Conservation (phyloP, 2,888 invertebrate genomes). For the Ypsolopha scabrella region DNA sequence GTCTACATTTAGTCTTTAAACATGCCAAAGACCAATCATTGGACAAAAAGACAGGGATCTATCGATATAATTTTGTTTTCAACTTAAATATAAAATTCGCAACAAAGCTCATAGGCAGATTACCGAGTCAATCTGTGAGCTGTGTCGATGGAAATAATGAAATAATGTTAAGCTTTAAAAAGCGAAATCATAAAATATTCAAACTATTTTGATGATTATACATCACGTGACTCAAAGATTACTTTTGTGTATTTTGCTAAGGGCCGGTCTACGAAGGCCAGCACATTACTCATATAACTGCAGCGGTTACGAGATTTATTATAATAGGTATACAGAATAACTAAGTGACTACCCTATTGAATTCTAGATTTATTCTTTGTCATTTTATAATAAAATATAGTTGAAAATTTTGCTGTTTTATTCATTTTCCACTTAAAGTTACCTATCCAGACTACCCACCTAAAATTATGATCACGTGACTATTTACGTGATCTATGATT, state of each 20-base stretch:
- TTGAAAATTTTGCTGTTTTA: conserved; percentile 44
- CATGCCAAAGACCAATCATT: conserved; percentile 66
- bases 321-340: conserved; percentile 49
- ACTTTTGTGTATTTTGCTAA: conserved; percentile 33
- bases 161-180: conserved; percentile 41
- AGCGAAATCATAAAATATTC: conserved; percentile 37
- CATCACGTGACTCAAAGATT: conserved; percentile 17
- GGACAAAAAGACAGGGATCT: conserved; percentile 63
- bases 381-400: conserved; percentile 78
- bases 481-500: no score
- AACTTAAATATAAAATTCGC: conserved; percentile 11
- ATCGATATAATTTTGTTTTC: conserved; percentile 44
- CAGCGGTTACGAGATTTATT: conserved; percentile 53
- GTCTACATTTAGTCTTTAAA: conserved; percentile 34
- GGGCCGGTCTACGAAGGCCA: conserved; percentile 20
- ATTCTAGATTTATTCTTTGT: conserved; percentile 80
- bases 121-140: no score
- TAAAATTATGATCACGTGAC: no score
- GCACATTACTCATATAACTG: conserved; percentile 28
- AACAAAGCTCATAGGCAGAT: background rate
- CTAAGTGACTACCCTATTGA: conserved; percentile 68
- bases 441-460: background rate
- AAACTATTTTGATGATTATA: conserved; percentile 43
- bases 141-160: conserved; percentile 16
- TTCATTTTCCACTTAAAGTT: conserved; percentile 11